phyloP scores from a whole-genome alignment of 2,113 vertebrate genomes.

The Caretta caretta region DNA sequence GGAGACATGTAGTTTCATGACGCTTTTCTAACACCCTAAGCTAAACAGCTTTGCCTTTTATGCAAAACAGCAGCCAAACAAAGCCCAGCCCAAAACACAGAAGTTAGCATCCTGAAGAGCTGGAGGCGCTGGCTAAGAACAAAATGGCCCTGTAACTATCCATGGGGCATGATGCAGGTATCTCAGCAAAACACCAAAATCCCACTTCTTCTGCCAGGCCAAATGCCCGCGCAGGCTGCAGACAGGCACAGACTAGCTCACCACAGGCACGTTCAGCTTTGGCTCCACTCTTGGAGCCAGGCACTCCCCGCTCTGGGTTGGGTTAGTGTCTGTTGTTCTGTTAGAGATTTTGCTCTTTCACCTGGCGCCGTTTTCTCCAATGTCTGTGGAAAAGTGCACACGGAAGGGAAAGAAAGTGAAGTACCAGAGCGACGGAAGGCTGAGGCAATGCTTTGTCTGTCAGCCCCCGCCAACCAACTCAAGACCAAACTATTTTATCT shows the following conservation, averaged over 20 bases:
- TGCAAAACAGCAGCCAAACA: constrained; percentile 19
- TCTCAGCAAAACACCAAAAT: fast-evolving
- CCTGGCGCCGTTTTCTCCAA: fast-evolving
- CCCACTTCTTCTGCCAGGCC: background rate
- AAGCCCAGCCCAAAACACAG: background rate
- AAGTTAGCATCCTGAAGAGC: background rate
- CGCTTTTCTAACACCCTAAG: fast-evolving
- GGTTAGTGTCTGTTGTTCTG: background rate
- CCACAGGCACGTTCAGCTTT: background rate
- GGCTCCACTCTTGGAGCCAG: background rate
- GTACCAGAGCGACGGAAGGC: background rate
- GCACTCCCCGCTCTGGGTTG: fast-evolving
- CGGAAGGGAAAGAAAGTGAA: background rate
- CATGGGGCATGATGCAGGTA: fast-evolving
- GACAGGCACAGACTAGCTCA: background rate
- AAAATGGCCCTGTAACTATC: fast-evolving
- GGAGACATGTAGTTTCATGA: background rate
- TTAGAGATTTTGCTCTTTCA: background rate
- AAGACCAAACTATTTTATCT: background rate
- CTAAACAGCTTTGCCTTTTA: background rate
- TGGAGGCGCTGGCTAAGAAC: fast-evolving
- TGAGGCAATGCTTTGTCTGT: constrained; percentile 5
- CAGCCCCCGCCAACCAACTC: background rate
- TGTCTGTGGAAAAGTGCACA: fast-evolving
- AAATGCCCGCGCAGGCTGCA: background rate